These are phyloP conservation scores for Lordiphosa fenestrarum DNA, from an alignment of 2,888 invertebrate species.

Conservation along the genomic window DNA sequence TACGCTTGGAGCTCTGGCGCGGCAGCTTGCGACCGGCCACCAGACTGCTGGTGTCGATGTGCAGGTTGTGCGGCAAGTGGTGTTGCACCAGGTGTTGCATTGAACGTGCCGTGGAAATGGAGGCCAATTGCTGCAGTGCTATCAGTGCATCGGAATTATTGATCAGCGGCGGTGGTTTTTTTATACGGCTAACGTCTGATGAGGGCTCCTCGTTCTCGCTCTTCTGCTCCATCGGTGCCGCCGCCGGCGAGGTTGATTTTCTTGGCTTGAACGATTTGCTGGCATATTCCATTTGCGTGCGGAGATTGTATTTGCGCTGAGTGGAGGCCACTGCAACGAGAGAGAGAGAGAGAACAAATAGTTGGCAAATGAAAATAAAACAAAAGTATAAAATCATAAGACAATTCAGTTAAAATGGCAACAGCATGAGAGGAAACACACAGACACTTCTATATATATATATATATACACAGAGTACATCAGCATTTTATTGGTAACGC, in stretches of 20 bases:
- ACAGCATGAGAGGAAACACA: constrained; percentile 14
- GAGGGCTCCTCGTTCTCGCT: constrained; percentile 59
- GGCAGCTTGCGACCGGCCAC: constrained; percentile 60
- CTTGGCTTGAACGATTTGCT: neutral
- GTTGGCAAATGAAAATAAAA: constrained; percentile 56
- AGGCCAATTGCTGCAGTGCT: constrained; percentile 78
- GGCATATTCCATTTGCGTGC: constrained; percentile 20
- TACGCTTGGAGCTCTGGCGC: constrained; percentile 68
- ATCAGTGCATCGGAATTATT: constrained; percentile 71
- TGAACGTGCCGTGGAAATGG: constrained; percentile 73
- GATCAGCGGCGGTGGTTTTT: constrained; percentile 29
- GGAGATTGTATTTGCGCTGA: constrained; percentile 47
- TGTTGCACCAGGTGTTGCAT: constrained; percentile 71
- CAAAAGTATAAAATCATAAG: constrained; percentile 39
- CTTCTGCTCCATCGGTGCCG: neutral
- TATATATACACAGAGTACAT: constrained; percentile 8
- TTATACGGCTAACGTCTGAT: constrained; percentile 2
- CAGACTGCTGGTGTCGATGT: constrained; percentile 62
- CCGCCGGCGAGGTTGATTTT: neutral
- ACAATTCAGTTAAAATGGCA: constrained; percentile 3
- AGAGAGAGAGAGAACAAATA: constrained; percentile 42
- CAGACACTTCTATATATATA: constrained; percentile 4
- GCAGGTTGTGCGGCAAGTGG: constrained; percentile 67
- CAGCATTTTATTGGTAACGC: constrained; percentile 26
- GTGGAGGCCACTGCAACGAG: constrained; percentile 40